Evolutionary conservation across 2,113 vertebrate genomes (phyloP), one percentile per base, ranked within the genome.

Genomic region (Malurus melanocephalus): DNA sequence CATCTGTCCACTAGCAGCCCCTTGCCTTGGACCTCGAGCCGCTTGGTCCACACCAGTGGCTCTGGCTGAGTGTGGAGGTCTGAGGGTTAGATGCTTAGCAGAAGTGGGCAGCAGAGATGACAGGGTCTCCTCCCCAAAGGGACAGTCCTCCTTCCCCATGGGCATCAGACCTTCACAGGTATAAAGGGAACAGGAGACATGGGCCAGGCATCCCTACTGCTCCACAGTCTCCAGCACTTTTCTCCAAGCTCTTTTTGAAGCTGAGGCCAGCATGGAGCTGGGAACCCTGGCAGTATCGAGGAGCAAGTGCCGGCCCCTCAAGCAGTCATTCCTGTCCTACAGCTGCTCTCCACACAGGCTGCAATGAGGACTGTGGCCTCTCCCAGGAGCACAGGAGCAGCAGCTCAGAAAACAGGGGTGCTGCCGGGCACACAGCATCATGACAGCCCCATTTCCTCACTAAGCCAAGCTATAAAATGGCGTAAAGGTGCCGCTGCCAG

Each of bases 381-480:
- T 10, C 11, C 6, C 9, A 46, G 73, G n/a, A 27, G 7, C 27
- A 65, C 61, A 40, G 42, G 17, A 76, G 8, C 30, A n/a, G 21
- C 59, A 73, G 32, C 45, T 81, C 17, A 73, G 55, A 56, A 87
- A 89, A 38, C 20, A 57, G 51, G 32, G 60, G 18, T 62, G 73
- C 60, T 77, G 49, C 71, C 2, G 0, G 42, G 66, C 71, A 56
- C 9, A 4, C 3, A 4, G 30, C 45, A 78, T 42, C 71, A 18
- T 9, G 21, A 88, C 9, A 80, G 33, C 52, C 80, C 40, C 30
- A 4, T 59, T 92, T 95, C 92, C 92, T 89, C 1, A 2, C 80
- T 91, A 93, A 94, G 92, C 83, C 0, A 0, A 52, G 90, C 64
- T 94, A 93, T 89, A 93, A 91, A 93, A 92, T 92, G 68, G 73